These are phyloP conservation scores for Echinometra lucunter DNA, from an alignment of 53 echinoderm and acorn worm species.

Conservation along the genomic window DNA sequence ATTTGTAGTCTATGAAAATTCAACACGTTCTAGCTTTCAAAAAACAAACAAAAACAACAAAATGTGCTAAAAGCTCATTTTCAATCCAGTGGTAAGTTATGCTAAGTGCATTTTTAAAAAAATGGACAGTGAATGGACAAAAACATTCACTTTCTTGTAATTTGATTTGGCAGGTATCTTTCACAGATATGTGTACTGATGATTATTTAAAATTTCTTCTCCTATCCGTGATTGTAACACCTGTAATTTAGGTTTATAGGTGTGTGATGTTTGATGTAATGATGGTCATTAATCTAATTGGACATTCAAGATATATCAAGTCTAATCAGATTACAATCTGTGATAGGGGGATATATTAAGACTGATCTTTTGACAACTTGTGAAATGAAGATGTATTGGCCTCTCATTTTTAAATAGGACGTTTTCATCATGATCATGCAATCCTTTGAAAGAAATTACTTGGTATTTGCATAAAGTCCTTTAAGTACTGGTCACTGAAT, in stretches of 20 bases:
- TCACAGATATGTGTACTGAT: not conserved
- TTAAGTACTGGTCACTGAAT: slow-evolving; percentile 21
- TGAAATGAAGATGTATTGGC: not conserved
- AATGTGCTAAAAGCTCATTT: no score
- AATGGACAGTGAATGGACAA: not conserved
- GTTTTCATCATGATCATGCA: slow-evolving; percentile 8
- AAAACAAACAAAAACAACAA: not conserved
- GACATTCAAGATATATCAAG: not conserved
- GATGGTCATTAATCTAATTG: slow-evolving; percentile 45
- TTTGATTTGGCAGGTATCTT: not conserved
- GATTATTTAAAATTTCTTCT: not conserved
- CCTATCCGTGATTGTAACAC: not conserved
- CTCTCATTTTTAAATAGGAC: not conserved
- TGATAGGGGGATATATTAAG: not conserved
- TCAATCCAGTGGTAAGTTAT: no score
- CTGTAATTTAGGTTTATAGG: slow-evolving; percentile 2
- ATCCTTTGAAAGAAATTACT: slow-evolving; percentile 1
- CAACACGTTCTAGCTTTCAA: not conserved
- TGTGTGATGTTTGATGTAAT: not conserved
- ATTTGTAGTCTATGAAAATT: not conserved
- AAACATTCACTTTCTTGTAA: not conserved
- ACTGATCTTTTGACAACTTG: slow-evolving; percentile 27
- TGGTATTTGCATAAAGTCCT: not conserved
- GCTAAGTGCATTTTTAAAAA: no score
- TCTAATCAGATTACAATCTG: not conserved